Evolutionary conservation across 1,140 invertebrate species (phyloP).

Genomic region (Pseudomyrmex dendroicus): DNA sequence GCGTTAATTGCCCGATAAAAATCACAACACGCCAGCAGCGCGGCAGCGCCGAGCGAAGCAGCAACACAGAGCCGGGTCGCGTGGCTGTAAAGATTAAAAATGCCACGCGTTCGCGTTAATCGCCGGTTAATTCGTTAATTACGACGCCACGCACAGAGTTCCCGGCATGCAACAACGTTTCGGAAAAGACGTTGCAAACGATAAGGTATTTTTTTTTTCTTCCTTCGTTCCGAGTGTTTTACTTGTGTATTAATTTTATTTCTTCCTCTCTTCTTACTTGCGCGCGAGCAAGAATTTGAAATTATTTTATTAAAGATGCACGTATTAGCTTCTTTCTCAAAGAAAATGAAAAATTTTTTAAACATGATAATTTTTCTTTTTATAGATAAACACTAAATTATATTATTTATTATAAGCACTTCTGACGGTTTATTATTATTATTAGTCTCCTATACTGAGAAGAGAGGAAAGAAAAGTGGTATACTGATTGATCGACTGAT

Average conservation of each 20-base stretch:
- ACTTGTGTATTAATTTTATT: not conserved
- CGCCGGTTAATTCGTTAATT: constrained; percentile 81
- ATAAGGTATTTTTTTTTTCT: constrained; percentile 24
- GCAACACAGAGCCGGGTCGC: constrained; percentile 59
- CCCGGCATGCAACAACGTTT: constrained; percentile 66
- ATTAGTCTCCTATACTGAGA: too few relatives aligned
- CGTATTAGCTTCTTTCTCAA: too few relatives aligned
- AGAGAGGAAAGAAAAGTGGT: not conserved
- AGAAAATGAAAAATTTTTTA: too few relatives aligned
- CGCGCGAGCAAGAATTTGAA: too few relatives aligned
- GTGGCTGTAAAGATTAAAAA: constrained; percentile 83
- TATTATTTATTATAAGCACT: not conserved
- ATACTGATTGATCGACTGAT: constrained; percentile 29
- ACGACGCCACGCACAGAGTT: constrained; percentile 62
- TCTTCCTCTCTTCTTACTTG: not conserved
- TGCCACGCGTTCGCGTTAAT: constrained; percentile 79
- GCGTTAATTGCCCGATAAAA: constrained; percentile 86
- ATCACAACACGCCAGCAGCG: constrained; percentile 83
- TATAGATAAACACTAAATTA: too few relatives aligned
- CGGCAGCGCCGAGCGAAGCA: constrained; percentile 70
- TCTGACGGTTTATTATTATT: not conserved
- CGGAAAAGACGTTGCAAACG: constrained; percentile 64
- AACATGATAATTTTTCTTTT: too few relatives aligned
- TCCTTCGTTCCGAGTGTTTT: not conserved
- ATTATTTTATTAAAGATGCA: too few relatives aligned